These are phyloP conservation scores for Numenius phaeopus DNA, from an alignment of 2,797 vertebrate species.

Conservation along the genomic window DNA sequence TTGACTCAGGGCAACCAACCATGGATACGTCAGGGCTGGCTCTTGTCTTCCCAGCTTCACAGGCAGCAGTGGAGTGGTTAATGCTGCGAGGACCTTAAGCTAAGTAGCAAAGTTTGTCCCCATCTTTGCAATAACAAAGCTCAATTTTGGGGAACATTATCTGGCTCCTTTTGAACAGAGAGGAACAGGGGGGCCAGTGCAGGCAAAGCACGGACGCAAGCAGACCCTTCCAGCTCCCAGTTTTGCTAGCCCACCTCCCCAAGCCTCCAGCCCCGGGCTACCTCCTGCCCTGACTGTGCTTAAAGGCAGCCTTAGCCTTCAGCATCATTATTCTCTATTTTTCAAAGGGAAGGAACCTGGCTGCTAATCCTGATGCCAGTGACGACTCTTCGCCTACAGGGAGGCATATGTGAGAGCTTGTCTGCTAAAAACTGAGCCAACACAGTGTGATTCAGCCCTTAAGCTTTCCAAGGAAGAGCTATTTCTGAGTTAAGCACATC, in stretches of 20 bases:
- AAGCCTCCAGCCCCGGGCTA: neutral
- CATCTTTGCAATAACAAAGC: neutral
- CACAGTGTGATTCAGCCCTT: constrained; percentile 71
- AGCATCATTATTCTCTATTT: neutral
- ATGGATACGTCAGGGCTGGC: neutral
- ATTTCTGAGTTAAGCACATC: constrained; percentile 59
- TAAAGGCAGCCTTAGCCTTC: neutral
- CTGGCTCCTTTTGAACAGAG: neutral
- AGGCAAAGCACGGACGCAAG: neutral
- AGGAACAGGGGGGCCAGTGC: neutral
- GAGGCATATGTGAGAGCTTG: constrained; percentile 62
- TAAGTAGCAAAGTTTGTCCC: neutral
- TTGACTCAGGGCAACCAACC: neutral
- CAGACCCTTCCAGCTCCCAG: neutral
- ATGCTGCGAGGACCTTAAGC: neutral
- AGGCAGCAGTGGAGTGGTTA: neutral
- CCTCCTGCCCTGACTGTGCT: neutral
- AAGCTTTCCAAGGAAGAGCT: constrained; percentile 73
- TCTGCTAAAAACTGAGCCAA: constrained; percentile 72
- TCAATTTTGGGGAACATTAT: fast-evolving
- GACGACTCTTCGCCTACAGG: constrained; percentile 63
- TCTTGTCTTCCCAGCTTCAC: neutral
- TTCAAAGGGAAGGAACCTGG: constrained; percentile 45
- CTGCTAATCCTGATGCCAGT: constrained; percentile 55
- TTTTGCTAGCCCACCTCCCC: neutral